phyloP scores from a whole-genome alignment of 2,888 invertebrate genomes.

The Cerastis rubricosa region DNA sequence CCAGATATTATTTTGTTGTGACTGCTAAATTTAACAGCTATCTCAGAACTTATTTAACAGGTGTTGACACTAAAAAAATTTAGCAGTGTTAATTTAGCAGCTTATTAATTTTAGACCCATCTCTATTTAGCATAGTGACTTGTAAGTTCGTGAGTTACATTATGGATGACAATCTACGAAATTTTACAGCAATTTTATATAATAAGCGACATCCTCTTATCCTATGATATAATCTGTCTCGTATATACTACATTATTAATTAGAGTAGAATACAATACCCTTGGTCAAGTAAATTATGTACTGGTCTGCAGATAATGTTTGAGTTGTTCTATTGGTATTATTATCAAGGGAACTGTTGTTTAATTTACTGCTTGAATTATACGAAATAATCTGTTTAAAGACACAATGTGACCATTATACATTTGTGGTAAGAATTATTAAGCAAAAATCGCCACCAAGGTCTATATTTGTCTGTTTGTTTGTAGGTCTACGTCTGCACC shows the following conservation, averaged over 20 bases:
- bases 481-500: no score
- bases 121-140: constrained; percentile 20
- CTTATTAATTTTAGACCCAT: no score
- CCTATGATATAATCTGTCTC: constrained; percentile 42
- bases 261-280: constrained; percentile 34
- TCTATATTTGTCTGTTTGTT: no score
- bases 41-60: no score
- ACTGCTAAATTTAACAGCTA: no score
- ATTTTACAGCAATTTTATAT: constrained; percentile 44
- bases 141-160: constrained; percentile 3
- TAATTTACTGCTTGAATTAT: constrained; percentile 1
- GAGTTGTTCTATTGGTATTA: constrained; percentile 17
- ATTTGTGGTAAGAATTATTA: neutral
- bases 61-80: no score
- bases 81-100: no score
- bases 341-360: neutral
- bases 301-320: constrained; percentile 16
- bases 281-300: constrained; percentile 42
- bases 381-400: neutral
- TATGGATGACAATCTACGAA: constrained; percentile 38
- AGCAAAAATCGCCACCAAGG: neutral
- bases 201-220: constrained; percentile 51
- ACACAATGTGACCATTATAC: neutral
- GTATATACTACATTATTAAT: constrained; percentile 33
- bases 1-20: no score